These are phyloP conservation scores for Palythoa grandiflora DNA, from an alignment of 92 coral and sea anemone species.

Conservation along the genomic window DNA sequence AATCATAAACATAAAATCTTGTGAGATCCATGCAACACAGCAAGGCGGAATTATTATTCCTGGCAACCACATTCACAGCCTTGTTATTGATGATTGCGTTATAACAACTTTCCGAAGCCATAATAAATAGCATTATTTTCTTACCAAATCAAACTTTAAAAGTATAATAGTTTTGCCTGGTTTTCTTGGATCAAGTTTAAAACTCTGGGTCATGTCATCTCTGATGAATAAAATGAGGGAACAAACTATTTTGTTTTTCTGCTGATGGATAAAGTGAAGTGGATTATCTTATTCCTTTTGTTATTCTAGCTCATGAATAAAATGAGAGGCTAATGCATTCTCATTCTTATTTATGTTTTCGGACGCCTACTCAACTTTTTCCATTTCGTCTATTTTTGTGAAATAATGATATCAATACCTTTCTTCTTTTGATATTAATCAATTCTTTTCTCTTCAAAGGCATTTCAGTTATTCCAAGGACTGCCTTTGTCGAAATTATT, in stretches of 20 bases:
- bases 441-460: neutral
- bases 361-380: no score
- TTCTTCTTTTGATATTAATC: neutral
- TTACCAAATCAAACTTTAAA: no score
- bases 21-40: neutral
- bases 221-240: no score
- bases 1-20: neutral
- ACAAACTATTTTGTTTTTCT: no score
- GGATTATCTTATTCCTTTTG: no score
- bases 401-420: neutral
- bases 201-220: no score
- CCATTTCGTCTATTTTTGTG: no score
- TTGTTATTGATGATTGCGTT: constrained; percentile 18
- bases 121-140: neutral
- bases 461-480: neutral
- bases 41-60: constrained; percentile 40
- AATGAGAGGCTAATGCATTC: no score
- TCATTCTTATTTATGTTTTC: no score
- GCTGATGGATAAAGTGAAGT: no score
- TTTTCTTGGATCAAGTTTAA: neutral
- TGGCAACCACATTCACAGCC: constrained; percentile 24
- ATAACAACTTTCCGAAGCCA: constrained; percentile 32
- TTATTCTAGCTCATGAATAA: no score
- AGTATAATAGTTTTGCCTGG: neutral
- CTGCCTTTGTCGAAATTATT: constrained; percentile 17